Conservation (phyloP, 2,113 vertebrate species). For the Manacus vitellinus region DNA sequence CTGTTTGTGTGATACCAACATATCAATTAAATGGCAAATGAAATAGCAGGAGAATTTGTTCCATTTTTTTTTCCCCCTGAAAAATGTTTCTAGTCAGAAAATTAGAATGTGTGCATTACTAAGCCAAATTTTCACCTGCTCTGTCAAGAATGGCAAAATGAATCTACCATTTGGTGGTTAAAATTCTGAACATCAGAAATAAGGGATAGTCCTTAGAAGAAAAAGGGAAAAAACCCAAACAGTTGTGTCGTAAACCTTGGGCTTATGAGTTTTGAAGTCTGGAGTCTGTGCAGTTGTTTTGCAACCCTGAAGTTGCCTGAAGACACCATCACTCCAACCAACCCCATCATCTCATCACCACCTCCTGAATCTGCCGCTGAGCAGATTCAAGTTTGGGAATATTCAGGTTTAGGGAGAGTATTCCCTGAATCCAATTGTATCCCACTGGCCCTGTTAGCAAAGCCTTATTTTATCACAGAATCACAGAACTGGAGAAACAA, state of each 20-base stretch:
- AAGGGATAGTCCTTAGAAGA: not conserved
- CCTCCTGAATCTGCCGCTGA: not conserved
- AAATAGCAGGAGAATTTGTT: not conserved
- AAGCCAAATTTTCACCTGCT: not conserved
- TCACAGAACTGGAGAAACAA: not conserved
- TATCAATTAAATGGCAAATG: not conserved
- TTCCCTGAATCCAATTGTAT: not conserved
- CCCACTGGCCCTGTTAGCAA: not conserved
- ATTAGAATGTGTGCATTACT: not conserved
- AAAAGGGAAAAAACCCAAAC: not conserved
- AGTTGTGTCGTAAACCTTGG: not conserved
- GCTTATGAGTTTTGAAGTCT: not conserved
- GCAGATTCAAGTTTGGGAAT: not conserved
- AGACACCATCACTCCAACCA: not conserved
- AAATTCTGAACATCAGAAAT: not conserved
- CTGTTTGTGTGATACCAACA: not conserved
- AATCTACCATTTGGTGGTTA: not conserved
- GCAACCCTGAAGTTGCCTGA: not conserved
- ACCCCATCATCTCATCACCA: not conserved
- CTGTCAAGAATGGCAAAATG: not conserved
- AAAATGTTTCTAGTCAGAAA: not conserved
- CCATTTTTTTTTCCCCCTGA: not conserved
- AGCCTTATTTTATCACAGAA: not conserved
- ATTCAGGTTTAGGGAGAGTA: not conserved
- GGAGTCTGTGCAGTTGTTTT: not conserved